Evolutionary conservation across 2,888 invertebrate genomes (phyloP), one percentile per base, ranked within the genome.

Genomic region (Silvanus unidentatus): DNA sequence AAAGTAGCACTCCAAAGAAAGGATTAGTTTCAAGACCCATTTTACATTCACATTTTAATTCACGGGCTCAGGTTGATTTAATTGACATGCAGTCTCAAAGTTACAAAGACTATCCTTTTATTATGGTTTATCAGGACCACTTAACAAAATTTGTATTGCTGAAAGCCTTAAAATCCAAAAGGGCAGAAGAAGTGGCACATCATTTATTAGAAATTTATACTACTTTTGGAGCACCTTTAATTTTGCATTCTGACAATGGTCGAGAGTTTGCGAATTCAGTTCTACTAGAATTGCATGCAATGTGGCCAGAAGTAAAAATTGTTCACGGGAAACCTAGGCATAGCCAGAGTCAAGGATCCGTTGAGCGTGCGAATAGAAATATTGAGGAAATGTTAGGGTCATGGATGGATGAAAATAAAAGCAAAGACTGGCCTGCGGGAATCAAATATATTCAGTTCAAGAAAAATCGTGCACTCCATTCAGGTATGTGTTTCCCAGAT

Each of bases 381-480:
- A 55, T 69, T 14, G 48, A 66, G 52, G 66, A 67, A 35, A 69
- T 70, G 58, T 22, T 52, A 12, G 47, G 53, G 32, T 39, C 64
- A 1, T 73, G 70, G 71, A 54, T 71, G 63, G 41, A 55, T n/a
- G 57, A 60, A 36, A 64, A 69, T 30, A 49, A 63, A 4, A 58
- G 55, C 2, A 59, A 39, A 15, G 62, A 64, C 46, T 72, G 70
- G 71, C 62, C 60, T 10, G 60, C 69, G 50, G 71, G 70, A 12
- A 45, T 70, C 39, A 37, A 52, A 40, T 70, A 69, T 56, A 55
- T 70, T 13, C 70, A 73, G 49, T 55, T 68, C 39, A 66, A 63
- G 64, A 71, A 73, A 62, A 73, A 72, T 50, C 51, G 55, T 48
- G 61, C 65, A 16, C 53, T 57, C 48, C 68, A 71, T 51, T 27